These are phyloP conservation scores for Chaetodon trifascialis DNA, from an alignment of 2,113 vertebrate species.

Conservation along the genomic window DNA sequence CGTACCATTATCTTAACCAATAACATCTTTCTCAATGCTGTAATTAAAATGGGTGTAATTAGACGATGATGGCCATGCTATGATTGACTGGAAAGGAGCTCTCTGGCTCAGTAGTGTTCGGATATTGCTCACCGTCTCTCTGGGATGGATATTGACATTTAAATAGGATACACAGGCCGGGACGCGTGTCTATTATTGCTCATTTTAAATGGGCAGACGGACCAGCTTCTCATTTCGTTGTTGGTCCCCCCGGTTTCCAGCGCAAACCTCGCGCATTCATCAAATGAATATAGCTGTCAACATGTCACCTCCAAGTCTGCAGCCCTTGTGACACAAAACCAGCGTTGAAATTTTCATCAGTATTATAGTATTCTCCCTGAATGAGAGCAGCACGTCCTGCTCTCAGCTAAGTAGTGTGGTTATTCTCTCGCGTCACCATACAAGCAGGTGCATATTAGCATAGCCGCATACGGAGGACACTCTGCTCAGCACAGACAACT, in stretches of 20 bases:
- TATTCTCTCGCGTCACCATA: slow-evolving; percentile 18
- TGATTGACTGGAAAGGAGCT: slow-evolving; percentile 43
- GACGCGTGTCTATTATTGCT: slow-evolving; percentile 5
- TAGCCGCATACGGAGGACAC: slow-evolving; percentile 12
- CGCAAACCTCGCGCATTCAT: slow-evolving; percentile 17
- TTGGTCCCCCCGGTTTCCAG: slow-evolving; percentile 4
- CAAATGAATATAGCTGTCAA: slow-evolving; percentile 40
- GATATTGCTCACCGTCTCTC: slow-evolving; percentile 20
- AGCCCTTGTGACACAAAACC: slow-evolving; percentile 33
- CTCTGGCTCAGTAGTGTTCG: background rate
- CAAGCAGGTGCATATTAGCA: slow-evolving; percentile 73
- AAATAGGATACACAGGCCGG: slow-evolving; percentile 28
- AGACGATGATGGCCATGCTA: slow-evolving; percentile 8
- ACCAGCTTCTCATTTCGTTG: slow-evolving; percentile 14
- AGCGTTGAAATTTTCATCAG: slow-evolving; percentile 39
- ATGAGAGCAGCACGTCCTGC: slow-evolving; percentile 11
- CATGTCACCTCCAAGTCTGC: slow-evolving; percentile 28
- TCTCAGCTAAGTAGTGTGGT: background rate
- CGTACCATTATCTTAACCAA: slow-evolving; percentile 57
- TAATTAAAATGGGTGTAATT: slow-evolving; percentile 69
- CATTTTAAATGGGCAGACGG: slow-evolving; percentile 16
- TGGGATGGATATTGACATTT: slow-evolving; percentile 43
- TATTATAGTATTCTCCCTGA: slow-evolving; percentile 4
- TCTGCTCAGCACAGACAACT: slow-evolving; percentile 43
- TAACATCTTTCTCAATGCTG: slow-evolving; percentile 39